phyloP scores from a whole-genome alignment of 2,888 invertebrate genomes.

The Meloe dianella region DNA sequence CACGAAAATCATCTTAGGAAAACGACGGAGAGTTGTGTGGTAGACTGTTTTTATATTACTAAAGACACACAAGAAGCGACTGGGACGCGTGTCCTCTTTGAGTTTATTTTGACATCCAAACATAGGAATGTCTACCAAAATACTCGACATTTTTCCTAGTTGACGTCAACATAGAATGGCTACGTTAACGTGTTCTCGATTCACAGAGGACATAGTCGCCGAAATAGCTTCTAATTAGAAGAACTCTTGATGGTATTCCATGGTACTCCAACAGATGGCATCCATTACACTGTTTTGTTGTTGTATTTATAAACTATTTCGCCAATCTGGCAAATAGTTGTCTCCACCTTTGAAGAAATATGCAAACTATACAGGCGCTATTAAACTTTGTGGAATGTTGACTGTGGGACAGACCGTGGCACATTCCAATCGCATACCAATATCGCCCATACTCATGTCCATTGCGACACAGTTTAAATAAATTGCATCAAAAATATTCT shows the following conservation, averaged over 20 bases:
- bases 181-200: no score
- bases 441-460: constrained; percentile 38
- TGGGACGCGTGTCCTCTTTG: no score
- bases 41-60: no score
- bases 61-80: no score
- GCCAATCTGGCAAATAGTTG: constrained; percentile 17
- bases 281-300: neutral
- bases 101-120: no score
- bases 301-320: constrained; percentile 3
- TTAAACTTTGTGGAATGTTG: constrained; percentile 55
- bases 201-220: no score
- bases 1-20: no score
- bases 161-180: no score
- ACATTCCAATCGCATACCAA: constrained; percentile 52
- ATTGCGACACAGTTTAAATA: constrained; percentile 37
- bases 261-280: neutral
- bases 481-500: constrained; percentile 21
- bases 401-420: constrained; percentile 51
- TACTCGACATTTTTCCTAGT: no score
- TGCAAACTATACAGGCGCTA: constrained; percentile 50
- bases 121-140: no score
- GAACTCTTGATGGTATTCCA: neutral
- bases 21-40: no score
- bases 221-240: neutral
- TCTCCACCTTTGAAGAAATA: constrained; percentile 49